phyloP scores from a whole-genome alignment of 1,140 invertebrate species.

The Drosophila kohkoa region DNA sequence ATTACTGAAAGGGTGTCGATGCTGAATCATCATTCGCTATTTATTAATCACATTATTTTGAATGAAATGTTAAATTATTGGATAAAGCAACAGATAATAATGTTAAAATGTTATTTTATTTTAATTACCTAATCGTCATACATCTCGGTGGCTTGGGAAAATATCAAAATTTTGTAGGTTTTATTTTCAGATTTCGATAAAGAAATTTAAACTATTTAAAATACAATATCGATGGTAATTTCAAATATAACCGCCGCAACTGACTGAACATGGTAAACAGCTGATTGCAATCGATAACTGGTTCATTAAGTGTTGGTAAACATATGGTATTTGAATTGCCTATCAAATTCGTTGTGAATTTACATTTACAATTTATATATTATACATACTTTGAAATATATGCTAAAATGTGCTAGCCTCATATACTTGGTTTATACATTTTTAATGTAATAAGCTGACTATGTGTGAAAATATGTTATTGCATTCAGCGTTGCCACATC shows the following conservation, averaged over 20 bases:
- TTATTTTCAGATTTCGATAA: constrained; percentile 1
- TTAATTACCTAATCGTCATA: too few relatives aligned
- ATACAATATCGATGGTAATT: not conserved
- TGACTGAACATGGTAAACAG: not conserved
- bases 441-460: too few relatives aligned
- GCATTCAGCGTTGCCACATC: constrained; percentile 12
- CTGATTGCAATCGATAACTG: constrained; percentile 34
- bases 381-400: not conserved
- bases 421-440: not conserved
- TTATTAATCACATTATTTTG: too few relatives aligned
- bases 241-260: constrained; percentile 12
- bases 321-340: not conserved
- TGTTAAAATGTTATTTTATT: too few relatives aligned
- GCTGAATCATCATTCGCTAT: too few relatives aligned
- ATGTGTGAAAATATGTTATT: not conserved
- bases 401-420: too few relatives aligned
- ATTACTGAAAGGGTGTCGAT: too few relatives aligned
- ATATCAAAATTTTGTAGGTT: not conserved
- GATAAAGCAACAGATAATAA: too few relatives aligned
- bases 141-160: too few relatives aligned
- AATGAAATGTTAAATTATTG: too few relatives aligned
- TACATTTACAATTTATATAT: not conserved
- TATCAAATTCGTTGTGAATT: not conserved
- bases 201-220: not conserved
- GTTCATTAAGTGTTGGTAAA: constrained; percentile 15